Base-by-base conservation (phyloP, 2,113 vertebrate genomes). In the Muntiacus muntjak region DNA sequence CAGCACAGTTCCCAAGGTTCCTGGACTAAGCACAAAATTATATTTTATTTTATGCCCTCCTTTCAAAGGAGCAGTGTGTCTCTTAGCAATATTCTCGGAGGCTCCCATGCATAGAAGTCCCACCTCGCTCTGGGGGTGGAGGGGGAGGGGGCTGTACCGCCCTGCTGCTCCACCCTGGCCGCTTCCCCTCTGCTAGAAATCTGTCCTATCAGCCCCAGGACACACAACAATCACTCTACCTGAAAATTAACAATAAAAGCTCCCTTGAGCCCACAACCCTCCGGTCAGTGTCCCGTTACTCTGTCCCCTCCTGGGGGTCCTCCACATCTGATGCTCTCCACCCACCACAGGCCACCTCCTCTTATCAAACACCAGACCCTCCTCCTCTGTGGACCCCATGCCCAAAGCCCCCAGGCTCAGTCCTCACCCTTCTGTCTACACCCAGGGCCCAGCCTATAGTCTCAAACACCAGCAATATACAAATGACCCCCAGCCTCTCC, bases 141-240 rank as follows among this genome's bases (percentile, higher is more conserved):
- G 23, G 58, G 5, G 26, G 4, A 1, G 26, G 2, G 2, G 40
- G 52, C 11, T 26, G 19, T 40, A 14, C 2, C 1, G 5, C 3
- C n/a, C 55, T 58, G 58, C 55, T 4, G 4, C 62, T 23, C 30
- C 17, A 25, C 23, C 90, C 36, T 7, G 4, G 36, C 30, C 7
- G 0, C 16, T 17, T 36, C 17, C 17, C 25, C 43, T 6, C 40
- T 9, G 5, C 12, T 19, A 11, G 15, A n/a, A 23, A 40, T 10
- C 2, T 36, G 33, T 13, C 76, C 28, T 15, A 4, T 74, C 26
- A 47, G 87, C 83, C 78, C n/a, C 40, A 6, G 47, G 54, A 55
- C 71, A 40, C 2, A 9, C 15, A 5, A 55, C 43, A 55, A 36
- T n/a, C 7, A 1, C 58, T 43, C 15, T 33, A 54, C 10, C 55